phyloP scores from a whole-genome alignment of 2,888 invertebrate species.

The Dexiosoma caninum region DNA sequence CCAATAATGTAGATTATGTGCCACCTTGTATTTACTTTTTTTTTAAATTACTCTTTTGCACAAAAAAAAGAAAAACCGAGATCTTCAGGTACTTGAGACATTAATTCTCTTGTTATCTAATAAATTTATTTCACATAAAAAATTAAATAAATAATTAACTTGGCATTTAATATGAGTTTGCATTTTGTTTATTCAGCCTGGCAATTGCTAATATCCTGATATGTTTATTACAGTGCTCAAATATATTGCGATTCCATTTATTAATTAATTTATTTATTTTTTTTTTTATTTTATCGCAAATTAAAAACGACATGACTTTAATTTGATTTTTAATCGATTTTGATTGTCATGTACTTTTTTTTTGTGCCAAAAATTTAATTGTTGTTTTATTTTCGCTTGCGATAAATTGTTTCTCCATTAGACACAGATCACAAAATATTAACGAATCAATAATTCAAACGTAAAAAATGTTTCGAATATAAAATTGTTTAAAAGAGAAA shows the following conservation, averaged over 20 bases:
- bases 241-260: background rate
- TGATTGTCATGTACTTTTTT: background rate
- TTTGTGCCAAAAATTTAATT: conserved; percentile 17
- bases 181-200: background rate
- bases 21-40: too few species aligned
- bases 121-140: too few species aligned
- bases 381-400: background rate
- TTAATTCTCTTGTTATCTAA: background rate
- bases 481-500: conserved; percentile 6
- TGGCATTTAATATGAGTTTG: too few species aligned
- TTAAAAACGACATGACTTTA: background rate
- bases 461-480: conserved; percentile 15
- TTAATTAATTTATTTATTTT: background rate
- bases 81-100: background rate
- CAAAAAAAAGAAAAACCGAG: too few species aligned
- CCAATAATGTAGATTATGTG: too few species aligned
- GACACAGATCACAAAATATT: conserved; percentile 6
- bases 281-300: background rate
- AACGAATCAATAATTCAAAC: conserved; percentile 17
- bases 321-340: background rate
- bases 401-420: conserved; percentile 3
- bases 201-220: background rate
- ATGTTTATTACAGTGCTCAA: conserved; percentile 15
- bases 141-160: too few species aligned
- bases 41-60: too few species aligned